Evolutionary conservation across 1,140 invertebrate genomes (phyloP).

Genomic region (Polyergus mexicanus): DNA sequence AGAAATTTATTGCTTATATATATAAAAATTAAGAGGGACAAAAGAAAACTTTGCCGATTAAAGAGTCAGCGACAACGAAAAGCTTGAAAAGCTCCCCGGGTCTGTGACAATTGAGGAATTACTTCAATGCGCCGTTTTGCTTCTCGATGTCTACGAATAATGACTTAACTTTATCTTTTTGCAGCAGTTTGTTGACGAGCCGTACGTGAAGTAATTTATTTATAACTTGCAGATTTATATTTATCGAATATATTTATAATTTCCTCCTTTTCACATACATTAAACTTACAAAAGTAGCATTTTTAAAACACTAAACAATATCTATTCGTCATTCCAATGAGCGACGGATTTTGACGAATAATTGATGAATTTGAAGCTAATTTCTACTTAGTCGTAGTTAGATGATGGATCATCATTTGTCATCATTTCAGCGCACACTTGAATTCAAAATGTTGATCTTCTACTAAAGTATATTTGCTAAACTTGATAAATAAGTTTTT

Average conservation of each 20-base stretch:
- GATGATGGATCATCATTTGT: neutral
- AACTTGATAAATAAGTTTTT: neutral
- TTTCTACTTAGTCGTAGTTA: neutral
- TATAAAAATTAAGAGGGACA: constrained; percentile 23
- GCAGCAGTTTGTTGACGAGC: neutral
- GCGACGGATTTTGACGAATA: neutral
- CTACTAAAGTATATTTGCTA: neutral
- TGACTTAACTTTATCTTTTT: constrained; percentile 49
- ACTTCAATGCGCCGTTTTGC: constrained; percentile 27
- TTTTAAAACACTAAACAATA: neutral
- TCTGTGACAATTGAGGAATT: constrained; percentile 50
- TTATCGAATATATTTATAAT: neutral
- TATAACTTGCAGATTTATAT: constrained; percentile 17
- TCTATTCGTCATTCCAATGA: neutral
- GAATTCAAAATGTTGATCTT: neutral
- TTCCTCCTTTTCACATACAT: neutral
- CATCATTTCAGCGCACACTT: neutral
- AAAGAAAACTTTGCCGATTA: constrained; percentile 39
- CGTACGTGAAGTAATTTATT: neutral
- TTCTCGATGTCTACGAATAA: constrained; percentile 14
- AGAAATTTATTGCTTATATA: constrained; percentile 20
- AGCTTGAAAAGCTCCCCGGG: constrained; percentile 19
- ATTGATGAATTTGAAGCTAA: neutral
- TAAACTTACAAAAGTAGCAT: neutral
- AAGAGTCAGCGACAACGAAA: constrained; percentile 18